phyloP scores from a whole-genome alignment of 2,113 vertebrate species.

The Amblyopsis rosae region DNA sequence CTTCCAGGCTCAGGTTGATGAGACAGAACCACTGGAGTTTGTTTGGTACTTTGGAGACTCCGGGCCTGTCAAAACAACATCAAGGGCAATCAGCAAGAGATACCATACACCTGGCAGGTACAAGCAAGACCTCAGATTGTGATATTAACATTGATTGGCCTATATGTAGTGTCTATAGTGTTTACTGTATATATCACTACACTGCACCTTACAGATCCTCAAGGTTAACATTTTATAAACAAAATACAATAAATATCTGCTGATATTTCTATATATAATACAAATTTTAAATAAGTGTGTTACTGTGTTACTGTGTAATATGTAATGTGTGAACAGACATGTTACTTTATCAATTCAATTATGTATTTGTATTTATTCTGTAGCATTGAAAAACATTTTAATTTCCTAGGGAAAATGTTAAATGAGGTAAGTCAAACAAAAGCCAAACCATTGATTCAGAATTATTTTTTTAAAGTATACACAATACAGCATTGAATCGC shows the following conservation, averaged over 20 bases:
- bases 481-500: too few relatives aligned
- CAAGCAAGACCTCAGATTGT: not conserved
- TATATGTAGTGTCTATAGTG: not conserved
- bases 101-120: conserved; percentile 74
- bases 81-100: conserved; percentile 65
- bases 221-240: not conserved
- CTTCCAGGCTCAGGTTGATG: conserved; percentile 69
- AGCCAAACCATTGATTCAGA: too few relatives aligned
- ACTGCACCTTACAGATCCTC: too few relatives aligned
- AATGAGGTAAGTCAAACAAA: too few relatives aligned
- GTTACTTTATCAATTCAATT: too few relatives aligned
- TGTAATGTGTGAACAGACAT: too few relatives aligned
- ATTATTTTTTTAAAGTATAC: too few relatives aligned
- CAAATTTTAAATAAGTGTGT: not conserved
- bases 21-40: conserved; percentile 60
- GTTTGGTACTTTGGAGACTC: conserved; percentile 81
- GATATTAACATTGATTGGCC: not conserved
- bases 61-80: conserved; percentile 56
- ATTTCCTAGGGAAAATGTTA: too few relatives aligned
- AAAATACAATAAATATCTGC: not conserved
- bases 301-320: not conserved
- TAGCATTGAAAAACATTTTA: too few relatives aligned
- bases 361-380: too few relatives aligned
- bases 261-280: not conserved
- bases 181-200: not conserved